phyloP scores from a whole-genome alignment of 2,113 vertebrate species.

The Mirza zaza region DNA sequence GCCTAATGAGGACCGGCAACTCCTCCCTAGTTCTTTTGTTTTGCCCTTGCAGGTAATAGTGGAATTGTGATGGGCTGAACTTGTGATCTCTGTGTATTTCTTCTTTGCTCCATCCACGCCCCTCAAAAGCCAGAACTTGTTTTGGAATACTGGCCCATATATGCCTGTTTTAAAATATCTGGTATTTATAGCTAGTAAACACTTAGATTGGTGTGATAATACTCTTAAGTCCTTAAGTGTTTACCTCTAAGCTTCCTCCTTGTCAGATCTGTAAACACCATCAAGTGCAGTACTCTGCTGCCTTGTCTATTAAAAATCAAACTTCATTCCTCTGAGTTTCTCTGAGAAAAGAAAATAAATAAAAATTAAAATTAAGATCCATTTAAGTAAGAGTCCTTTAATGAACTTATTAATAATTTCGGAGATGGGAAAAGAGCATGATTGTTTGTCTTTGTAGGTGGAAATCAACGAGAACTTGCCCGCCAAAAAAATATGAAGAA shows the following conservation, averaged over 20 bases:
- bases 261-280: background rate
- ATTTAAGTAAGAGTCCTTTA: background rate
- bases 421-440: background rate
- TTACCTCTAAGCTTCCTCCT: slow-evolving; percentile 4
- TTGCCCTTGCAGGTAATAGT: background rate
- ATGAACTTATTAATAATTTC: background rate
- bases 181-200: background rate
- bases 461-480: slow-evolving; percentile 87
- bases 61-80: background rate
- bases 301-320: background rate
- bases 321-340: background rate
- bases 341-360: too few relatives aligned
- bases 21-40: slow-evolving; percentile 49
- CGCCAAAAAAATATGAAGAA: slow-evolving; percentile 88
- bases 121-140: slow-evolving; percentile 13
- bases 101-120: background rate
- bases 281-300: background rate
- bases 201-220: background rate
- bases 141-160: background rate
- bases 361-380: background rate
- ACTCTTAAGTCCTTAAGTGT: slow-evolving; percentile 1
- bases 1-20: background rate
- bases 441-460: slow-evolving; percentile 78
- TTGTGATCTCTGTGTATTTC: background rate
- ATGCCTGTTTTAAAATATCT: background rate